Base-by-base conservation (phyloP, 2,888 invertebrate genomes). In the Eupithecia dodoneata region DNA sequence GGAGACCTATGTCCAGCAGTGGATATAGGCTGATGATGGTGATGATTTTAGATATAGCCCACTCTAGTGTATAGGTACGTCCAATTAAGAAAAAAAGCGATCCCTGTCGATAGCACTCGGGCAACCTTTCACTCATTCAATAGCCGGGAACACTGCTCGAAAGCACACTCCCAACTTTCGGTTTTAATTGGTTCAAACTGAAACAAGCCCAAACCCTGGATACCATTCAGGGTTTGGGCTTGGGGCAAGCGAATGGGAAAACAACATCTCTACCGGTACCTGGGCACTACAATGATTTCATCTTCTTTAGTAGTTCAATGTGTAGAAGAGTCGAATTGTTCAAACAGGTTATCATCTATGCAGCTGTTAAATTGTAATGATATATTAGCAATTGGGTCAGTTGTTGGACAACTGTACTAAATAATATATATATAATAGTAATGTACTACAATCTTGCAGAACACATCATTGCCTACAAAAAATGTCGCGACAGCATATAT, bases 181-280 rank as follows among this genome's bases (percentile, higher is more conserved):
- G 84, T 76, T 83, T 86, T 88, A 88, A 89, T 89, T 89, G 88
- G 87, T 87, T 86, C 83, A 85, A 86, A 82, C 83, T 81, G 81
- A 81, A 76, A 75, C n/a, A n/a, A n/a, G n/a, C n/a, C n/a, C n/a
- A n/a, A n/a, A n/a, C n/a, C n/a, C n/a, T n/a, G n/a, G n/a, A n/a
- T 82, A 82, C 80, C 71, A 80, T 81, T 83, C 82, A 83, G 83
- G 55, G 30, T 7, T 73, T 9, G n/a, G n/a, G 65, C 13, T 41
- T 65, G 66, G 66, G 65, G 63, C 30, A 63, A 10, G 3, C 18
- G 10, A 59, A 18, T 18, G 18, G 18, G n/a, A n/a, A 55, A 55
- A 63, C 30, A 63, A 63, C 30, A 63, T 12, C 4, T 30, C 30
- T n/a, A 52, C 7, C n/a, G 9, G 9, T 59, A 18, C 18, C 59